Base-by-base conservation (phyloP, 2,888 invertebrate genomes). In the Synanthedon tipuliformis region DNA sequence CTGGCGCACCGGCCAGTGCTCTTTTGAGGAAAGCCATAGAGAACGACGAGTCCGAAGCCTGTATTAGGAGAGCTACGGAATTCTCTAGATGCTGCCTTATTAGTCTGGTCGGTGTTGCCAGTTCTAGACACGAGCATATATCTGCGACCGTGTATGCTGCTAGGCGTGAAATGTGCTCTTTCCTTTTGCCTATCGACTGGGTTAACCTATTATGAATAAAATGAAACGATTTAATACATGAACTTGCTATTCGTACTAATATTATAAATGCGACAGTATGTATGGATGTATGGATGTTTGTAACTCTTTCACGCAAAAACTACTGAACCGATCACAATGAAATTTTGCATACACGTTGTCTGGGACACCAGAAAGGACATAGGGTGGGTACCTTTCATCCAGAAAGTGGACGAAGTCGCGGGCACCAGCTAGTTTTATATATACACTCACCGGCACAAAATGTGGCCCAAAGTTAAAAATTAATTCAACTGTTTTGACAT, bases 91-190 rank as follows among this genome's bases (percentile, higher is more conserved):
- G 87, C 50, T 82, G 82, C 0, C 85, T 62, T 0, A 86, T 75
- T 53, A 69, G 65, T 51, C 74, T 75, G 0, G 70, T 62, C 0
- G 87, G 84, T 0, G 78, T 75, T 7, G 65, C 69, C 0, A 60
- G 68, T 59, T 87, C 86, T 3, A 88, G 52, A 11, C 63, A 66
- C 0, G 75, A 65, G 55, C 87, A 84, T 0, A 87, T 67, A 45
- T 88, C 88, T 0, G 79, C 86, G 0, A 86, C 78, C 0, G 83
- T 71, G 65, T 88, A 88, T 0, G 85, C 77, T 0, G 86, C 75
- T 51, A 88, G 81, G 0, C 82, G 69, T 0, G 86, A 82, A 0
- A 88, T 73, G 55, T 88, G 86, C 3, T 73, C 66, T 59, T 82
- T 87, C 8, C 78, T 73, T 57, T 86, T 88, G 59, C 78, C 71